These are phyloP conservation scores for Microplitis mediator DNA, from an alignment of 1,140 invertebrate species.

Conservation along the genomic window DNA sequence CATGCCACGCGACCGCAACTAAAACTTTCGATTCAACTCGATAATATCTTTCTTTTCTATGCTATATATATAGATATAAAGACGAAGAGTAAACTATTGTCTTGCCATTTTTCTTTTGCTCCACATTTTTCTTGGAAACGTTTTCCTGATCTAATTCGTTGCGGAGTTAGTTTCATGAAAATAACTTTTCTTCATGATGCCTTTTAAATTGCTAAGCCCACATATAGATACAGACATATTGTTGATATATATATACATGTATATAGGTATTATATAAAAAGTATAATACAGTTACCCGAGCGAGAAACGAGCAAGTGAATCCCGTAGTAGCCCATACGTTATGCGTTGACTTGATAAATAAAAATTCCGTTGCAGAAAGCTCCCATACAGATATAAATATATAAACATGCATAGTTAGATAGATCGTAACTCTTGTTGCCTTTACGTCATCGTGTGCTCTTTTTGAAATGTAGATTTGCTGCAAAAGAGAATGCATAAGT, in stretches of 20 bases:
- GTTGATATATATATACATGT: not conserved
- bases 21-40: constrained; percentile 40
- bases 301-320: constrained; percentile 11
- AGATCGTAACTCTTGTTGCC: constrained; percentile 15
- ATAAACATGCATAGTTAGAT: not conserved
- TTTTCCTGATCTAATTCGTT: constrained; percentile 21
- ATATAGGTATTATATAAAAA: not conserved
- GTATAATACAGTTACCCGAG: not conserved
- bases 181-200: constrained; percentile 23
- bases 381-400: not conserved
- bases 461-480: constrained; percentile 31
- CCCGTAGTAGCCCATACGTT: constrained; percentile 8
- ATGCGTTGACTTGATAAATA: constrained; percentile 25
- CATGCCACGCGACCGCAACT: constrained; percentile 16
- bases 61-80: not conserved
- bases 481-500: constrained; percentile 31
- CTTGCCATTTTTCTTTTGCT: not conserved
- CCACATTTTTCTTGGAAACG: not conserved
- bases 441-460: constrained; percentile 24
- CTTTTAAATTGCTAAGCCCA: constrained; percentile 5
- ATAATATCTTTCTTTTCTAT: constrained; percentile 35
- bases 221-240: not conserved
- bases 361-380: constrained; percentile 23
- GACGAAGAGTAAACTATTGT: not conserved
- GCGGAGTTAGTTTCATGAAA: not conserved